These are phyloP conservation scores for Metaphire vulgaris DNA, from an alignment of 1,140 invertebrate genomes.

Conservation along the genomic window DNA sequence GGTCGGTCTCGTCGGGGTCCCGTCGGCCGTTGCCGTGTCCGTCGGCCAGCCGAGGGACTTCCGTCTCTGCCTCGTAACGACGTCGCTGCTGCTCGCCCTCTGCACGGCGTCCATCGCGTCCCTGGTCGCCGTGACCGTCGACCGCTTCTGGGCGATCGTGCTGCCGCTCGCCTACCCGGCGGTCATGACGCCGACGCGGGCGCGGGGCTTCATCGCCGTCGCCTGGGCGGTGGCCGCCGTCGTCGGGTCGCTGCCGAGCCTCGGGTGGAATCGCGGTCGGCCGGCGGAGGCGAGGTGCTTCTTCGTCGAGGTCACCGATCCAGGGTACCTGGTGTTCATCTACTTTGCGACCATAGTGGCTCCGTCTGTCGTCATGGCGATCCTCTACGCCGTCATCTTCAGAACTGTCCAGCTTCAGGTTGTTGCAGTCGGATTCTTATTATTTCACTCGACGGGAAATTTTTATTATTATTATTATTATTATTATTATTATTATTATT, in stretches of 20 bases:
- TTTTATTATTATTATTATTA: too few relatives aligned
- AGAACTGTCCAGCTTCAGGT: constrained; percentile 80
- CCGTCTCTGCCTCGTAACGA: constrained; percentile 67
- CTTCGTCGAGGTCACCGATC: constrained; percentile 79
- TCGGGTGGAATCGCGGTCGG: constrained; percentile 73
- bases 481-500: too few relatives aligned
- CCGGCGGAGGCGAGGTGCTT: too few relatives aligned
- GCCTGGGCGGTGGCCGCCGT: constrained; percentile 74
- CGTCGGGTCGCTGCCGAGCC: constrained; percentile 69
- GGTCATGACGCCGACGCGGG: constrained; percentile 74
- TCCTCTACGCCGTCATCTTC: constrained; percentile 81
- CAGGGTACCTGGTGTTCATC: constrained; percentile 77
- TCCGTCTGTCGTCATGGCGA: constrained; percentile 70
- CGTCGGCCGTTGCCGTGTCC: constrained; percentile 72
- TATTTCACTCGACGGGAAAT: too few relatives aligned
- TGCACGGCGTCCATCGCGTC: constrained; percentile 85
- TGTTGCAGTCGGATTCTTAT: too few relatives aligned
- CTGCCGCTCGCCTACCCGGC: constrained; percentile 83
- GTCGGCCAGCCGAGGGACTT: constrained; percentile 69
- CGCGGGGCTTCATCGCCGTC: constrained; percentile 72
- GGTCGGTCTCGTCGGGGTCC: constrained; percentile 62
- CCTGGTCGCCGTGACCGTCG: constrained; percentile 79
- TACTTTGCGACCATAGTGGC: constrained; percentile 82
- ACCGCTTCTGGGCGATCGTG: constrained; percentile 85
- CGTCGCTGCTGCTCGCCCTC: constrained; percentile 74